A percentile compares a stretch with the other conserved stretches of the same genome.
phyloP scores from a whole-genome alignment of 2,797 vertebrate species.

The Hippocampus kuda region DNA sequence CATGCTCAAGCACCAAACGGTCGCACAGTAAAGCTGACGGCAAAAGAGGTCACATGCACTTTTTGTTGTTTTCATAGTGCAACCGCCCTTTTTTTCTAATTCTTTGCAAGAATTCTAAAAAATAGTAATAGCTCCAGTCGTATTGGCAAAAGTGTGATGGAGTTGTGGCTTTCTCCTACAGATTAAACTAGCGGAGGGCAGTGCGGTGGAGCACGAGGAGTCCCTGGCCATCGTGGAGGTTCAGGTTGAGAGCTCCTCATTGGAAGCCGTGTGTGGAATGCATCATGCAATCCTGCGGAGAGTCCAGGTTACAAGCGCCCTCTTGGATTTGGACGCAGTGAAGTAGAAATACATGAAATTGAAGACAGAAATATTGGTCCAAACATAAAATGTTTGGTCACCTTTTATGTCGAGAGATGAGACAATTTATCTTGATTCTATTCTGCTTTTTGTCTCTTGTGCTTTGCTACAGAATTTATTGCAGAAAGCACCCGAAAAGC shows the following conservation, averaged over 20 bases:
- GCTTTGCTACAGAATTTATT: conserved; percentile 48
- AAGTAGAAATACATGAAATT: no score
- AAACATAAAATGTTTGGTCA: no score
- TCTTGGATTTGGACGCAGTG: background rate
- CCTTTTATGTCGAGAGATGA: no score
- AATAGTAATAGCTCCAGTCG: background rate
- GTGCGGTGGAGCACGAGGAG: conserved; percentile 9
- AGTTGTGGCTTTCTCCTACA: conserved; percentile 40
- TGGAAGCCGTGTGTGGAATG: conserved; percentile 71
- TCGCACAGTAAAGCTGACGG: conserved; percentile 44
- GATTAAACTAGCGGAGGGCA: conserved; percentile 63
- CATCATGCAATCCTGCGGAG: conserved; percentile 74
- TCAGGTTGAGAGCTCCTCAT: conserved; percentile 72
- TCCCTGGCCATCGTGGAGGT: conserved; percentile 69
- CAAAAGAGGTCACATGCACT: conserved; percentile 44
- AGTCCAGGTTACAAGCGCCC: conserved; percentile 54
- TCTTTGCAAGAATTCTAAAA: no score
- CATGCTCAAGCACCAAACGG: conserved; percentile 63
- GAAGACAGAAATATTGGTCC: no score
- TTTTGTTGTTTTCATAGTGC: background rate
- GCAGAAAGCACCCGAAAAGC: conserved; percentile 29
- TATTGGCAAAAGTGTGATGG: no score
- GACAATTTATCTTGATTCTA: background rate
- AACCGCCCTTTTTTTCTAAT: no score
- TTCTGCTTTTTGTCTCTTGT: conserved; percentile 1